Evolutionary conservation across 2,797 vertebrate genomes (phyloP), one percentile per base, ranked within the genome.

Genomic region (Eulemur coronatus): DNA sequence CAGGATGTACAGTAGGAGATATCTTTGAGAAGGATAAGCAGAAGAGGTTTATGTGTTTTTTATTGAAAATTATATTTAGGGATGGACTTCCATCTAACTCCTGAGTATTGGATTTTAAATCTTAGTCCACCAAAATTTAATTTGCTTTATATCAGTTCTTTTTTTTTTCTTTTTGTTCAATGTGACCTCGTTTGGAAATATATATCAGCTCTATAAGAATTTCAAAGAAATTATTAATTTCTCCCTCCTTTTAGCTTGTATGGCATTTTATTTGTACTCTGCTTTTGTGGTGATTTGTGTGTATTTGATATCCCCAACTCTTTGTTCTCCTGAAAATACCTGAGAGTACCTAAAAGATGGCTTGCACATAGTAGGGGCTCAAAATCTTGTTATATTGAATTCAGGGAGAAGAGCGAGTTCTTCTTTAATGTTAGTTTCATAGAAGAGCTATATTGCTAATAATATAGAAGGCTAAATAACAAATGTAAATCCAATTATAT

Each of bases 251-350:
- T 72, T 93, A 81, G 50, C 3, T 84, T 96, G 6, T 13, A 46
- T 79, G 15, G 7, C 73, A 86, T 88, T 96, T 96, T 91, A 89
- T 86, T 82, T 93, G 52, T 86, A 38, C 59, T 82, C 38, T 57
- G 55, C 41, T 94, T 91, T 73, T 63, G 30, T 35, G 28, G 1
- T 85, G 48, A 46, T 82, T 84, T 91, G 8, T 93, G 10, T 28
- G 7, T 91, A 63, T 96, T 79, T 96, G n/a, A 69, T 79, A 86
- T 43, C 24, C 9, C 61, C 43, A 84, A 48, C 18, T 94, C 50
- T 38, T 70, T 85, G 8, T 75, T 95, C 13, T 89, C 4, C 12
- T 93, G 52, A 67, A 96, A 96, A 89, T 4, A 15, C 1, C 0
- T 24, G 79, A 13, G 15, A 63, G 7, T 38, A 79, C 18, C 69